Conservation (phyloP, 2,113 vertebrate species). For the Grallaria varia region DNA sequence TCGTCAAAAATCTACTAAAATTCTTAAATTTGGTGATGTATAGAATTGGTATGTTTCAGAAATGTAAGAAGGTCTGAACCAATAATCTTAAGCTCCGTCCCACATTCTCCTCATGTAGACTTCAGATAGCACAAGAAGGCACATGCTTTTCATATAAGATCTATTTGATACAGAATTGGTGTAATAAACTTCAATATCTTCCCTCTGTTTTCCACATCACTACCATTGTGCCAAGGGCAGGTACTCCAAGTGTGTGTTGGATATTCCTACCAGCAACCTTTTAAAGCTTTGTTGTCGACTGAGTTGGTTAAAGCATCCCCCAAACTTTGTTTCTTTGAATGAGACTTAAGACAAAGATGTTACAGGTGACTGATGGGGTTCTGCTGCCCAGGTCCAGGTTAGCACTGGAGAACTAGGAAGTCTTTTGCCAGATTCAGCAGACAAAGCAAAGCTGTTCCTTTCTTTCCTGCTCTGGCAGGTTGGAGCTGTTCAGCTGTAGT, state of each 20-base stretch:
- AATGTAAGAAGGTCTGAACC: background rate
- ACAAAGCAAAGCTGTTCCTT: background rate
- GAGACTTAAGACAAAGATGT: background rate
- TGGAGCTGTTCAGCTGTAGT: background rate
- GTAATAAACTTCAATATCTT: background rate
- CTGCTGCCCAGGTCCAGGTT: background rate
- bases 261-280: background rate
- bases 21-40: background rate
- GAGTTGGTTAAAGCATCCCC: background rate
- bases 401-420: background rate
- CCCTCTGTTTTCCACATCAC: background rate
- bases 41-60: background rate
- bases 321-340: background rate
- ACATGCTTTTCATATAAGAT: accelerated
- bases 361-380: accelerated
- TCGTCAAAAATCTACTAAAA: background rate
- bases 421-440: background rate
- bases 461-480: background rate
- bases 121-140: background rate
- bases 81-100: background rate
- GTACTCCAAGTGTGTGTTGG: background rate
- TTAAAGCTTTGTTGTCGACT: background rate
- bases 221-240: background rate
- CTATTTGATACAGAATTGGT: background rate
- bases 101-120: background rate